Base-by-base conservation (phyloP, 2,113 vertebrate genomes). In the Myrmophylax atrothorax region DNA sequence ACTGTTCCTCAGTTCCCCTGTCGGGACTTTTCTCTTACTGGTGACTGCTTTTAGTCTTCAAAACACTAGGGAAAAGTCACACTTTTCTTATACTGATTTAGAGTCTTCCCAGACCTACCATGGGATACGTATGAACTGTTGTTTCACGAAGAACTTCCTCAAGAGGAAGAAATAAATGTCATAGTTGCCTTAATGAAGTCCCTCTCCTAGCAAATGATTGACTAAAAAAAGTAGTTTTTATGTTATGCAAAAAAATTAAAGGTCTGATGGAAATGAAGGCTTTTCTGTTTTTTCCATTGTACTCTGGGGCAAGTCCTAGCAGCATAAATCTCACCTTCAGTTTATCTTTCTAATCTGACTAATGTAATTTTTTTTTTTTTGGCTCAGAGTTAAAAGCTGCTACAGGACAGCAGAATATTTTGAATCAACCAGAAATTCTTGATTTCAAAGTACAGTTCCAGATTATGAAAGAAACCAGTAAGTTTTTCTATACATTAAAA, bases 371-470 rank as follows among this genome's bases (percentile, higher is more conserved):
- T 25, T 17, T 26, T 53, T 25, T n/a, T 24, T 59, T 35, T 87
- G 26, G 62, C 86, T 92, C 60, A 62, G 28, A 55, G n/a, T 89
- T 90, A 67, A 93, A 93, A 95, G 72, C 80, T 77, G 42, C 11
- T 44, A 20, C 74, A 92, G 52, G 83, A 70, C 42, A 84, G 29
- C 11, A 74, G 79, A 74, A 42, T 88, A 67, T 81, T 92, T 92
- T 80, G 22, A 33, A 46, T 74, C 60, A 74, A 16, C 66, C 44
- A 50, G 84, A 94, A 95, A 70, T n/a, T 84, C 93, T 74, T 86
- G 76, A 67, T 90, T 84, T 81, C 79, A 55, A 90, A 93, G 64
- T 16, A 73, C 16, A 76, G n/a, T 40, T 75, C 33, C 42, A 67
- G 9, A 28, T 70, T 50, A 63, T 75, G 55, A 93, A 93, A 42